phyloP scores from a whole-genome alignment of 1,140 invertebrate species.

The Eumeta japonica region DNA sequence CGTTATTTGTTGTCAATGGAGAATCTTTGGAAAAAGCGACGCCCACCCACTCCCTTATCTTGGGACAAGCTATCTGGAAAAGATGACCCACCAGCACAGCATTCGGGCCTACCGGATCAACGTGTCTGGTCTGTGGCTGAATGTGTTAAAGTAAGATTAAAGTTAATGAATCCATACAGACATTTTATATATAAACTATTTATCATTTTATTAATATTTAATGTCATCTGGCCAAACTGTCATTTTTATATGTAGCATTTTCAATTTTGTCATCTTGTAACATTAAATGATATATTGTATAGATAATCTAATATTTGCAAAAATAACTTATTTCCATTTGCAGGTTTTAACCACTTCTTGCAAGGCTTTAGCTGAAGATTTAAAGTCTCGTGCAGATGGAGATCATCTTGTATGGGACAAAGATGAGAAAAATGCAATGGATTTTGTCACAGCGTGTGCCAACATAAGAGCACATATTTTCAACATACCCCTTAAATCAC shows the following conservation, averaged over 20 bases:
- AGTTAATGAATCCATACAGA: too few relatives aligned
- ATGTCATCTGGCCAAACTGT: background rate
- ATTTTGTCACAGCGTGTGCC: constrained; percentile 94
- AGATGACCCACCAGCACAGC: constrained; percentile 36
- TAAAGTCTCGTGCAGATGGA: constrained; percentile 60
- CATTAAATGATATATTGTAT: background rate
- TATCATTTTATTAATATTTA: background rate
- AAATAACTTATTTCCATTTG: constrained; percentile 1
- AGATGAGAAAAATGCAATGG: constrained; percentile 90
- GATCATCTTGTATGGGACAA: constrained; percentile 95
- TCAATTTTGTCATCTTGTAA: background rate
- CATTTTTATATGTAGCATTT: background rate
- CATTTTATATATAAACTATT: too few relatives aligned
- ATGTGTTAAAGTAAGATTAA: constrained; percentile 51
- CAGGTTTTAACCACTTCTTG: constrained; percentile 76
- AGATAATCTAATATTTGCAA: background rate
- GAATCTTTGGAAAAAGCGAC: constrained; percentile 88
- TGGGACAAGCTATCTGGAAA: constrained; percentile 69
- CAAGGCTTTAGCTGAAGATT: constrained; percentile 65
- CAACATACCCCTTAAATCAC: constrained; percentile 80
- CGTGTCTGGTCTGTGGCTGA: constrained; percentile 76
- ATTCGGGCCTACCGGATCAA: constrained; percentile 68
- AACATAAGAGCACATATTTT: constrained; percentile 94
- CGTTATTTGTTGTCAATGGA: constrained; percentile 93
- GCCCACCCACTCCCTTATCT: constrained; percentile 78